Conservation (phyloP, 2,113 vertebrate species). For the Otis tarda region DNA sequence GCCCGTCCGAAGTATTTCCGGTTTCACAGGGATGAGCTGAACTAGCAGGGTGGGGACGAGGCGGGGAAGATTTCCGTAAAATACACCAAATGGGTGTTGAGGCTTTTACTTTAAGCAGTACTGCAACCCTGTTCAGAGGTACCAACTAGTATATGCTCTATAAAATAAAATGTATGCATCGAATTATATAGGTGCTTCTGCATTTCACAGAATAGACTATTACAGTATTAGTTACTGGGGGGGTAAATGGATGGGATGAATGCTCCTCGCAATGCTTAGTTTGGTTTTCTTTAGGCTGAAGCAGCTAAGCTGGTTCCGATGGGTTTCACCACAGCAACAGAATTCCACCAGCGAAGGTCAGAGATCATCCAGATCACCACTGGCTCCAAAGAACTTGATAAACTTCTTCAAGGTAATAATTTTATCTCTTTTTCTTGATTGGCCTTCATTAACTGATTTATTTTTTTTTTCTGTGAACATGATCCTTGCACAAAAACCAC, state of each 20-base stretch:
- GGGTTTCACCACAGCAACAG: conserved; percentile 97
- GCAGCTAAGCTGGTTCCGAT: conserved; percentile 95
- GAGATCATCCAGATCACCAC: conserved; percentile 99
- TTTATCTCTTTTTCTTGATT: background rate
- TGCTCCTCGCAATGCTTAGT: background rate
- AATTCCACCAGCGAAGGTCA: conserved; percentile 94
- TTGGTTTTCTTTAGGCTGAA: conserved; percentile 78
- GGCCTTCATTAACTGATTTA: background rate
- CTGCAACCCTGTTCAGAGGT: background rate
- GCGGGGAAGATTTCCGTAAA: background rate
- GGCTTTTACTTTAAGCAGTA: background rate
- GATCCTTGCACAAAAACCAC: background rate
- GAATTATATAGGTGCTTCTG: background rate
- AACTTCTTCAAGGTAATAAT: conserved; percentile 87
- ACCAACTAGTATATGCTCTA: background rate
- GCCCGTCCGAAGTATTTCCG: background rate
- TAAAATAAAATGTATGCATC: background rate
- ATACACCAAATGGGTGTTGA: background rate
- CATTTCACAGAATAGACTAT: background rate
- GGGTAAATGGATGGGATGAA: fast-evolving
- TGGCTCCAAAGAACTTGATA: conserved; percentile 96
- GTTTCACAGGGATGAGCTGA: background rate
- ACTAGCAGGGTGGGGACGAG: fast-evolving
- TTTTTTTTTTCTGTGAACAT: background rate
- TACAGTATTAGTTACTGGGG: background rate